These are phyloP conservation scores for Gymnoscopelus braueri DNA, from an alignment of 2,797 vertebrate genomes.

Conservation along the genomic window DNA sequence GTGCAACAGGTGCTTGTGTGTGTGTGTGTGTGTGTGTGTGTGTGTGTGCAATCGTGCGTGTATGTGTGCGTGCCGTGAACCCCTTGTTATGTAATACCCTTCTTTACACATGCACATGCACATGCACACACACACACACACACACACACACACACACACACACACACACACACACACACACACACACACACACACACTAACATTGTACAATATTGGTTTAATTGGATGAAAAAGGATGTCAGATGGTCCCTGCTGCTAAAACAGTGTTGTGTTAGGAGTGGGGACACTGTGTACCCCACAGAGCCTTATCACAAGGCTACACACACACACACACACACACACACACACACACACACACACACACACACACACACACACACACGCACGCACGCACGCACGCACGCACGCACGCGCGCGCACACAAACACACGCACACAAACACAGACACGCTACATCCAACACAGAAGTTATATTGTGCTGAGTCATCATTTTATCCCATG, in stretches of 20 bases:
- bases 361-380: background rate
- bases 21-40: background rate
- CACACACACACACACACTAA: too few relatives aligned
- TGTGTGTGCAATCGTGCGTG: background rate
- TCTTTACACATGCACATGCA: too few relatives aligned
- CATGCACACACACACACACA: too few relatives aligned
- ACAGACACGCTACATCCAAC: background rate
- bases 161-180: too few relatives aligned
- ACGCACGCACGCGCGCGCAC: background rate
- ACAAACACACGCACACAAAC: constrained; percentile 5
- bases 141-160: too few relatives aligned
- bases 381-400: background rate
- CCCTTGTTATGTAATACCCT: too few relatives aligned
- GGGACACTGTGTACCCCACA: too few relatives aligned
- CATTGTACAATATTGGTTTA: too few relatives aligned
- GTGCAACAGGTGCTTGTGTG: constrained; percentile 67
- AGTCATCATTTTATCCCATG: background rate
- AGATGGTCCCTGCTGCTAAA: too few relatives aligned
- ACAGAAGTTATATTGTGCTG: constrained; percentile 31
- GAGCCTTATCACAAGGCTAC: too few relatives aligned
- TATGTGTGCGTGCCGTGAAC: background rate
- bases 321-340: background rate
- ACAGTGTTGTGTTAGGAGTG: too few relatives aligned
- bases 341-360: constrained; percentile 7
- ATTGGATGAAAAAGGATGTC: too few relatives aligned